These are phyloP conservation scores for Stratiomys singularior DNA, from an alignment of 2,888 invertebrate species.

Conservation along the genomic window DNA sequence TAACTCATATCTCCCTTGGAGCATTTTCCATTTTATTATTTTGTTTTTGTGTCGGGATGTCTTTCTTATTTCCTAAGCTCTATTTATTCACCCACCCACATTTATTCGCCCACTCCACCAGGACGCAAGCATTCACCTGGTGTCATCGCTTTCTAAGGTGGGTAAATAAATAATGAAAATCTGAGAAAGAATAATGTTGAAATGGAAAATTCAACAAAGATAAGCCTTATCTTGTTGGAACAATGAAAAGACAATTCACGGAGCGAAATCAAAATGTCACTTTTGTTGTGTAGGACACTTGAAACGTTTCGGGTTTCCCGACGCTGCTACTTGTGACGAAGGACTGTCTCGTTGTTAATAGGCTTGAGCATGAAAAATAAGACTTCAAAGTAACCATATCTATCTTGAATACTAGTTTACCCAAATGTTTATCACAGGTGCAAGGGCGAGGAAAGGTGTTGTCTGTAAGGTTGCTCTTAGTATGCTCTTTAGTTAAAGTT, in stretches of 20 bases:
- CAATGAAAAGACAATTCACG: slow-evolving; percentile 32
- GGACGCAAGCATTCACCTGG: too few species aligned
- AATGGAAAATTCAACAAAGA: slow-evolving; percentile 30
- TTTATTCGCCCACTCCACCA: too few species aligned
- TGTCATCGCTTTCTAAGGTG: background rate
- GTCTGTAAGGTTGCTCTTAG: background rate
- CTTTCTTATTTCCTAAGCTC: background rate
- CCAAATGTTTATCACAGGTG: background rate
- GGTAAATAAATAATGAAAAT: slow-evolving; percentile 41
- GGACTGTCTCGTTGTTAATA: background rate
- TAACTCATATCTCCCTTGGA: background rate
- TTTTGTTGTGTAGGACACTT: slow-evolving; percentile 2
- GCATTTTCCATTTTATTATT: background rate
- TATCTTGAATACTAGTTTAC: background rate
- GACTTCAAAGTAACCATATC: background rate
- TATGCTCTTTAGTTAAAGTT: slow-evolving; percentile 8
- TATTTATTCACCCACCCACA: background rate
- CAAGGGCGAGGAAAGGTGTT: too few species aligned
- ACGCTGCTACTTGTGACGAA: background rate
- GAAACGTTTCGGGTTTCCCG: slow-evolving; percentile 22
- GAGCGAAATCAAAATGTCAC: background rate
- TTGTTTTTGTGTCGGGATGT: background rate
- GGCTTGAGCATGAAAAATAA: slow-evolving; percentile 18
- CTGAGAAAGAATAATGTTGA: slow-evolving; percentile 16
- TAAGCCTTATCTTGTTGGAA: slow-evolving; percentile 39